Percentiles rank a stretch among this genome's conserved stretches.
Conservation (phyloP, 2,888 invertebrate species). For the Empis stercorea region DNA sequence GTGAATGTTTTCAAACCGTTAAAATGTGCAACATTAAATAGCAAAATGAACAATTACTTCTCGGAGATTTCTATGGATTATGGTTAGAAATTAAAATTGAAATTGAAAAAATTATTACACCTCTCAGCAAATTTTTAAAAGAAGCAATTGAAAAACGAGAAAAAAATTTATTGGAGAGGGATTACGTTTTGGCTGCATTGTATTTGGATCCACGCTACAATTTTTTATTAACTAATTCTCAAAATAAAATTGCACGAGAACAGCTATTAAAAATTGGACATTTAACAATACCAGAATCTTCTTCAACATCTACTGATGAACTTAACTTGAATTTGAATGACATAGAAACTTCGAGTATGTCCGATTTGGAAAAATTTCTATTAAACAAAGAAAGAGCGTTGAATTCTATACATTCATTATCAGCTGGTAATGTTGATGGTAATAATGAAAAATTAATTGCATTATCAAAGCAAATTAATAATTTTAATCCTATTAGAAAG, state of each 20-base stretch:
- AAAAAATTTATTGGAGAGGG: not conserved
- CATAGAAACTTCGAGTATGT: no score
- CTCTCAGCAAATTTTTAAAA: not conserved
- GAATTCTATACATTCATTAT: not conserved
- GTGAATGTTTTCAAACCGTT: not conserved
- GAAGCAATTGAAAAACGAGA: not conserved
- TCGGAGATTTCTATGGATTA: not conserved
- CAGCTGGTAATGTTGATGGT: no score
- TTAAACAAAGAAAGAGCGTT: not conserved
- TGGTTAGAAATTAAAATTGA: not conserved
- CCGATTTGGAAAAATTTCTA: not conserved
- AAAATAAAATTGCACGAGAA: not conserved
- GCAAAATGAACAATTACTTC: not conserved
- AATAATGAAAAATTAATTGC: not conserved
- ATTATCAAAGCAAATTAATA: not conserved
- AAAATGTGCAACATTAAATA: not conserved
- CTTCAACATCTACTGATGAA: no score
- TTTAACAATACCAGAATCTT: not conserved
- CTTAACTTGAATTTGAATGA: no score
- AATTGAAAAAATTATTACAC: not conserved
- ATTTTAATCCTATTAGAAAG: not conserved
- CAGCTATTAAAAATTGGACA: not conserved
- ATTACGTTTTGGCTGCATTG: not conserved
- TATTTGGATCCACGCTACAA: not conserved
- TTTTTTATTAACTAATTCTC: not conserved